Percentiles rank a stretch among this genome's conserved stretches.
phyloP scores from a whole-genome alignment of 2,888 invertebrate genomes.

The Orthosia gothica region DNA sequence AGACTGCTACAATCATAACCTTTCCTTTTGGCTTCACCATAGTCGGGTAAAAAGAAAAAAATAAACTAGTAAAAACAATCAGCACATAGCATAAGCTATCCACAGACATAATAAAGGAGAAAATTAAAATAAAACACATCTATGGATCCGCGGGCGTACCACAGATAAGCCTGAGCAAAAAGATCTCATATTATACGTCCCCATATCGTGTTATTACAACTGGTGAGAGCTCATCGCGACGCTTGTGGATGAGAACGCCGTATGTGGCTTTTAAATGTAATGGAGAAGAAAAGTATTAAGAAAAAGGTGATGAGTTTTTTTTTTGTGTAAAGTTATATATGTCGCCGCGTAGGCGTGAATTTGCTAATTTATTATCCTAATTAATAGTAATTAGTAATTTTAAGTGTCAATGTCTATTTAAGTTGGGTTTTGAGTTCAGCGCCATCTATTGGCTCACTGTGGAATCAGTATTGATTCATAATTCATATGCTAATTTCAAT shows the following conservation, averaged over 20 bases:
- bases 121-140: constrained; percentile 78
- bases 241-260: constrained; percentile 59
- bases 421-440: no score
- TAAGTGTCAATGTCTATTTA: no score
- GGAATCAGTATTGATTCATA: no score
- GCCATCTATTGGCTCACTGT: no score
- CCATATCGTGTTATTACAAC: constrained; percentile 86
- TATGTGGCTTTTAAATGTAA: constrained; percentile 61
- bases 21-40: no score
- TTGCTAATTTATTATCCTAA: no score
- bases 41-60: not conserved
- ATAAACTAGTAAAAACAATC: constrained; percentile 31
- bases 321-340: not conserved
- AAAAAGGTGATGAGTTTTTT: not conserved
- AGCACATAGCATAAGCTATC: constrained; percentile 14
- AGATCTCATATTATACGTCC: constrained; percentile 81
- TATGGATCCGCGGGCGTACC: constrained; percentile 63
- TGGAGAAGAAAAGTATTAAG: not conserved
- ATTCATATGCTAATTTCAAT: no score
- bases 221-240: constrained; percentile 71
- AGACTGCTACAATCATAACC: no score
- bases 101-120: constrained; percentile 52
- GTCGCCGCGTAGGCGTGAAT: no score
- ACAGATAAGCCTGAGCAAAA: constrained; percentile 77
- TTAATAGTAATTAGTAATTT: no score